These are phyloP conservation scores for Pygmarrhopalites habei DNA, from an alignment of 1,140 invertebrate genomes.

Conservation along the genomic window DNA sequence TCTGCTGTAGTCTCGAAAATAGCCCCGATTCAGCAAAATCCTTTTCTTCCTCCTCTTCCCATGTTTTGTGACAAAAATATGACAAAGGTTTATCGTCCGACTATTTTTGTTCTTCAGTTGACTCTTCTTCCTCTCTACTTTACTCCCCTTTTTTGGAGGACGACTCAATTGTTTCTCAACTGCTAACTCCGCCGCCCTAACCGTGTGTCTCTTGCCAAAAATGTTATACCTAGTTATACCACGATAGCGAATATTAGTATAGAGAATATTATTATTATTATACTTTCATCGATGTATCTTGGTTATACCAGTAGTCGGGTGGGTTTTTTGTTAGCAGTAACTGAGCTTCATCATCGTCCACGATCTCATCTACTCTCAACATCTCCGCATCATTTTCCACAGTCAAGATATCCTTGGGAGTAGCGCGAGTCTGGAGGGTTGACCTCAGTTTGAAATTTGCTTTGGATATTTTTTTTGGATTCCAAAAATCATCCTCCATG, in stretches of 20 bases:
- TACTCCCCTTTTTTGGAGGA: too few species aligned
- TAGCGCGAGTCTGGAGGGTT: neutral
- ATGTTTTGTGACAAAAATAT: neutral
- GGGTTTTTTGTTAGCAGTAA: too few species aligned
- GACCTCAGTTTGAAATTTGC: constrained; percentile 8
- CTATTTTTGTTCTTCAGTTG: too few species aligned
- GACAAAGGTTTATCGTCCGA: neutral
- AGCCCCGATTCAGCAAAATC: neutral
- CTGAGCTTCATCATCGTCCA: too few species aligned
- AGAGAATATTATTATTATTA: neutral
- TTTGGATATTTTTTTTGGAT: neutral
- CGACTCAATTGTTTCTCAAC: too few species aligned
- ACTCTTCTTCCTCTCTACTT: too few species aligned
- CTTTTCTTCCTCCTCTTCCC: constrained; percentile 1
- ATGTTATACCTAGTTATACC: neutral
- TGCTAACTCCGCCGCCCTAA: too few species aligned
- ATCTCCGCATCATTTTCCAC: constrained; percentile 11
- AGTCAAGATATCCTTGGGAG: constrained; percentile 4
- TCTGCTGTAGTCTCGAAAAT: neutral
- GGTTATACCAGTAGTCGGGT: too few species aligned
- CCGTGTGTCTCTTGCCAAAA: too few species aligned
- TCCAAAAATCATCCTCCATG: neutral
- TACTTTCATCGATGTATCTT: too few species aligned
- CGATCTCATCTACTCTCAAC: neutral
- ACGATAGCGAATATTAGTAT: neutral